Base-by-base conservation (phyloP, 2,113 vertebrate species). In the Ivindomyrus marchei region DNA sequence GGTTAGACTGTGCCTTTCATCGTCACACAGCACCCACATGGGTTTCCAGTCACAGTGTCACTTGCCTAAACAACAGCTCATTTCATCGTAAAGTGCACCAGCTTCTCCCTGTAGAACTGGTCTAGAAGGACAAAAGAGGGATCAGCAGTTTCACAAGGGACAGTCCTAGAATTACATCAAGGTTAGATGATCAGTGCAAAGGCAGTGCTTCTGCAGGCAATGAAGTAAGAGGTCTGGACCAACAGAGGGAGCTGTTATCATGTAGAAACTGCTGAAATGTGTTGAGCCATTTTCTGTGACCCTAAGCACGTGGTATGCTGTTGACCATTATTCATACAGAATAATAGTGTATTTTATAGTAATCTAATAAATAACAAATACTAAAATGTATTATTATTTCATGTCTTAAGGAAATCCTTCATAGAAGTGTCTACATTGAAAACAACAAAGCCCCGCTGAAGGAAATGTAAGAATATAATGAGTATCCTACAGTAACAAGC, bases 181-280 rank as follows among this genome's bases (percentile, higher is more conserved):
- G 85, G 85, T 36, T 53, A 53, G 85, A 87, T 56, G 21, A 31
- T 87, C 27, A 36, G 50, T 17, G 31, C 85, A 87, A 87, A 87
- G 85, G 50, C 49, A 53, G 46, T 15, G 85, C 50, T 87, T 31
- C 85, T 53, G 9, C 49, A 9, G 83, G 45, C 36, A 21, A 24
- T n/a, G 83, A 47, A 53, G 50, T 53, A 19, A 36, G 24, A 27
- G 15, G 4, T 53, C 15, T 86, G 88, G 46, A 89, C 86, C 58
- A 46, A 89, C 42, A 94, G 92, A 92, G 91, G 90, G 91, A 83
- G 92, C 90, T 91, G 62, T 88, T 86, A 90, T 58, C 86, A 77
- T 88, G 89, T 52, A 62, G n/a, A 62, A 42, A 85, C 21, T 85
- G 8, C 80, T 13, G 24, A 85, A 86, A 50, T 50, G 10, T 86